Evolutionary conservation across 2,888 invertebrate species (phyloP).

Genomic region (Parnassius apollo): DNA sequence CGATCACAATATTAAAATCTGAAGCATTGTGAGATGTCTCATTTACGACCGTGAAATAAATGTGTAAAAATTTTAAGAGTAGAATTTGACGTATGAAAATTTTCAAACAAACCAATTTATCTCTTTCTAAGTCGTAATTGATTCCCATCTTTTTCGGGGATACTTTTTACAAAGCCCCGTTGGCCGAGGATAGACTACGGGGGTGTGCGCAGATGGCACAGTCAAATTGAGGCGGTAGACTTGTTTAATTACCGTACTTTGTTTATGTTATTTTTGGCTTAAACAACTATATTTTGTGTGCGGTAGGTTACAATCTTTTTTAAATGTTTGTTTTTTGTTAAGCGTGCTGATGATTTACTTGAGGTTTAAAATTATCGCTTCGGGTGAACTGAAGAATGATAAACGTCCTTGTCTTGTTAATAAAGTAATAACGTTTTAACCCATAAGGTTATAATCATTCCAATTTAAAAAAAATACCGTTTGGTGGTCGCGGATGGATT

Average conservation of each 20-base stretch:
- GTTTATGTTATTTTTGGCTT: slow-evolving; percentile 36
- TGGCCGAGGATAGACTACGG: slow-evolving; percentile 26
- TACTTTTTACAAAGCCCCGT: slow-evolving; percentile 22
- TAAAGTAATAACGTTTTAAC: neutral
- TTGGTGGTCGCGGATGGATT: too few relatives aligned
- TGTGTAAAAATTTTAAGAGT: neutral
- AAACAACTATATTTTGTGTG: slow-evolving; percentile 6
- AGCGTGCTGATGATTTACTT: neutral
- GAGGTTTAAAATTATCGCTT: neutral
- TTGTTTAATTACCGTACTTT: slow-evolving; percentile 38
- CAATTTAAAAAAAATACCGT: too few relatives aligned
- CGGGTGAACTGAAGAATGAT: neutral
- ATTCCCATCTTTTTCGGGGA: slow-evolving; percentile 20
- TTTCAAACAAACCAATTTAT: slow-evolving; percentile 19
- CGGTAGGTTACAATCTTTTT: slow-evolving; percentile 18
- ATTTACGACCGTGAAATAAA: neutral
- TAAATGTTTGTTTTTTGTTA: slow-evolving; percentile 7
- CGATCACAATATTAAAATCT: too few relatives aligned
- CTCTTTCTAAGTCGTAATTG: slow-evolving; percentile 21
- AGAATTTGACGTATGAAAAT: slow-evolving; percentile 6
- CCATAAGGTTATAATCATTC: too few relatives aligned
- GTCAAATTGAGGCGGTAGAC: slow-evolving; percentile 32
- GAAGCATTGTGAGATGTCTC: too few relatives aligned
- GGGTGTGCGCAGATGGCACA: slow-evolving; percentile 41
- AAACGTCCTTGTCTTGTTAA: neutral